Percentiles rank a stretch among this genome's conserved stretches.
Conservation (phyloP, 2,113 vertebrate genomes). For the Gambusia holbrooki region DNA sequence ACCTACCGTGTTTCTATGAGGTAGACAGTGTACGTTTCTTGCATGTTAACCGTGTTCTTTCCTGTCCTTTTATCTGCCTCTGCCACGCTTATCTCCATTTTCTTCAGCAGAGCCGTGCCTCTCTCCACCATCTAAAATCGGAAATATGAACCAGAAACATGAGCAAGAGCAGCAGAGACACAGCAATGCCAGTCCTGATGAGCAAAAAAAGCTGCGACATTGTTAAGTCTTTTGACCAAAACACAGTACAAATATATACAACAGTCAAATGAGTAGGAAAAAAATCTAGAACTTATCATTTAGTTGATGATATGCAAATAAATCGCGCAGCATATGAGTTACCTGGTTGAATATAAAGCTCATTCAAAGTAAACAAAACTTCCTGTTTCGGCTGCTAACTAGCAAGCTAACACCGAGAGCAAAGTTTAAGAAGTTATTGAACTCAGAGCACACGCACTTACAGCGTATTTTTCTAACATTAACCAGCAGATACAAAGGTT, state of each 20-base stretch:
- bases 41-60: slow-evolving; percentile 91
- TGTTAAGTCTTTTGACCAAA: background rate
- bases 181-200: background rate
- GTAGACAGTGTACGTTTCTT: slow-evolving; percentile 93
- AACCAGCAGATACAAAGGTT: background rate
- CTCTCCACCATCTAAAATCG: slow-evolving; percentile 85
- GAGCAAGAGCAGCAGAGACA: background rate
- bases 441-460: background rate
- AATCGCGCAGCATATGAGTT: background rate
- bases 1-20: slow-evolving; percentile 91
- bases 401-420: slow-evolving; percentile 40
- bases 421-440: slow-evolving; percentile 32
- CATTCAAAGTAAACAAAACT: slow-evolving; percentile 14
- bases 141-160: background rate
- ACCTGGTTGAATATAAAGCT: background rate
- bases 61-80: slow-evolving; percentile 93
- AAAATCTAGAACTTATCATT: background rate
- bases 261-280: background rate
- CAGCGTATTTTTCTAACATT: background rate
- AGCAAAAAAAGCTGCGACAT: background rate
- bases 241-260: slow-evolving; percentile 27
- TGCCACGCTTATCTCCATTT: slow-evolving; percentile 90
- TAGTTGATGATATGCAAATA: background rate
- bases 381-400: slow-evolving; percentile 22
- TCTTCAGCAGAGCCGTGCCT: slow-evolving; percentile 81